These are phyloP conservation scores for Oreotrochilus melanogaster DNA, from an alignment of 2,113 vertebrate species.

Conservation along the genomic window DNA sequence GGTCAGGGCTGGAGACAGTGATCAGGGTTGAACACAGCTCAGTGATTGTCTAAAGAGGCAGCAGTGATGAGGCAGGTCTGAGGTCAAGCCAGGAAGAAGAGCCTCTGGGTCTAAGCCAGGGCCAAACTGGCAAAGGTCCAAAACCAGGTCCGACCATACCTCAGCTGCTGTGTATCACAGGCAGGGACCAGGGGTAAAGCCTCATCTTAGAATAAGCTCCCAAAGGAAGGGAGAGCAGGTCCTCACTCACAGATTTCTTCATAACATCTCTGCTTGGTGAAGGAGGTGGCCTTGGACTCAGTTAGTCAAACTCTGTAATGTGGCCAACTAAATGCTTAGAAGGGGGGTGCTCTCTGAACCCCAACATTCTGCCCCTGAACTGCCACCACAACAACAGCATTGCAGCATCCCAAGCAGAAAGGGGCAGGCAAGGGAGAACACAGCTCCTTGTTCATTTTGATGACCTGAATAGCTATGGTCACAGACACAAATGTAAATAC, in stretches of 20 bases:
- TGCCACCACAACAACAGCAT: neutral
- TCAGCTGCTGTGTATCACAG: neutral
- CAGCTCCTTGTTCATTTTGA: neutral
- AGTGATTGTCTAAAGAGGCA: neutral
- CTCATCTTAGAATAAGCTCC: neutral
- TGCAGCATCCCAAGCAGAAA: neutral
- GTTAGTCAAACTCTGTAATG: neutral
- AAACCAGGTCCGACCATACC: neutral
- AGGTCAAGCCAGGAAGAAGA: neutral
- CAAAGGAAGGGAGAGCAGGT: neutral
- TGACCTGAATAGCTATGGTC: neutral
- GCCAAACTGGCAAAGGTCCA: neutral
- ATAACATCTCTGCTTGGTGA: neutral
- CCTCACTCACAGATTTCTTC: neutral
- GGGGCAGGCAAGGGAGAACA: neutral
- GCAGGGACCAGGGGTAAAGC: rapidly evolving
- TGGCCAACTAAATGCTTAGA: neutral
- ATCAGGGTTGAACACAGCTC: neutral
- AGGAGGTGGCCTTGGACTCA: neutral
- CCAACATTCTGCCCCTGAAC: neutral
- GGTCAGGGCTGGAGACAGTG: neutral
- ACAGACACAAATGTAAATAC: neutral
- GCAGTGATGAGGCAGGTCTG: neutral
- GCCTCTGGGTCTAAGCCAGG: neutral
- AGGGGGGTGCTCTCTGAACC: rapidly evolving